Percentiles rank a stretch among this genome's conserved stretches.
These are phyloP conservation scores for Drusus annulatus DNA, from an alignment of 1,140 invertebrate genomes.

Conservation along the genomic window DNA sequence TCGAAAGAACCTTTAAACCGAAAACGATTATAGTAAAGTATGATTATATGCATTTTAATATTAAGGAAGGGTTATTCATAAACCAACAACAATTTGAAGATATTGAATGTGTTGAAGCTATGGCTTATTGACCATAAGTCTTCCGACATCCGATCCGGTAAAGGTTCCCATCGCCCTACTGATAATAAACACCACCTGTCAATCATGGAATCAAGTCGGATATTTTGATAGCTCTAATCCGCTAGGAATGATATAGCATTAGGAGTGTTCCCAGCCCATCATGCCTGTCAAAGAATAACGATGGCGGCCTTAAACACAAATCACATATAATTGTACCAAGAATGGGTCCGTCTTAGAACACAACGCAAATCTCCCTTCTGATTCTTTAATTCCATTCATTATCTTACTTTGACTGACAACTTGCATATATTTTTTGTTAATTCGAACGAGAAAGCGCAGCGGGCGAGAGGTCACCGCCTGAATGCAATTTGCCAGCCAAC, in stretches of 20 bases:
- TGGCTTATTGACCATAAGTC: too few relatives aligned
- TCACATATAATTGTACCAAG: slow-evolving; percentile 45
- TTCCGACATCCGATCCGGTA: too few relatives aligned
- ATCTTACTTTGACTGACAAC: slow-evolving; percentile 39
- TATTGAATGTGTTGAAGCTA: too few relatives aligned
- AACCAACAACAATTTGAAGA: too few relatives aligned
- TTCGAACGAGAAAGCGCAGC: slow-evolving; percentile 33
- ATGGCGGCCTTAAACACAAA: slow-evolving; percentile 41
- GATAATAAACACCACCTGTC: background rate
- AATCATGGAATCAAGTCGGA: background rate
- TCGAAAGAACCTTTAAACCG: too few relatives aligned
- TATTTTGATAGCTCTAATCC: background rate
- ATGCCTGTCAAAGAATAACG: slow-evolving; percentile 8
- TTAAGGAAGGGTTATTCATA: too few relatives aligned
- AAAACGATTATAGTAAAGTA: too few relatives aligned
- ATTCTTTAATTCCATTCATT: slow-evolving; percentile 49
- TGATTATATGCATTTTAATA: too few relatives aligned
- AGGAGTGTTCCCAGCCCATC: slow-evolving; percentile 46
- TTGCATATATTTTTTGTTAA: slow-evolving; percentile 37
- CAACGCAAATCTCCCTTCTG: background rate
- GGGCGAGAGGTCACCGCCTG: slow-evolving; percentile 39
- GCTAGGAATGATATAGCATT: slow-evolving; percentile 36
- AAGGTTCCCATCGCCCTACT: too few relatives aligned
- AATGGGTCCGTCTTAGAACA: slow-evolving; percentile 6
- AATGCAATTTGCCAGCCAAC: slow-evolving; percentile 39